Evolutionary conservation across 2,888 invertebrate species (phyloP), one percentile per base, ranked within the genome.

Genomic region (Lasioglossum morio): DNA sequence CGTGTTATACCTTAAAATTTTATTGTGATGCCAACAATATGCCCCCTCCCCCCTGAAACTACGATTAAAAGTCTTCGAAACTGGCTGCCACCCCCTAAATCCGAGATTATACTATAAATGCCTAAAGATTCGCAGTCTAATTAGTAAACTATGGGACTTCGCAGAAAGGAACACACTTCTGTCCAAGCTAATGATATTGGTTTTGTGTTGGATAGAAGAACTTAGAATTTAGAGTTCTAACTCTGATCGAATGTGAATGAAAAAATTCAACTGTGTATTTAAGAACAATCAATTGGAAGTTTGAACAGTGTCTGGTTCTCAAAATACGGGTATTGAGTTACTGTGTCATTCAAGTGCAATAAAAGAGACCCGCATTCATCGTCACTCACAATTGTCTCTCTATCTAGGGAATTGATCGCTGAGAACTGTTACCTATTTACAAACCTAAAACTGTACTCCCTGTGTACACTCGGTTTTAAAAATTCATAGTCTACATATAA

Each of bases 1-100:
- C 84, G 70, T 84, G 84, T 84, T 40, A 37, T 53, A 57, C 63
- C 53, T 63, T 48, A 72, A 85, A 83, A 75, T 85, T 85, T 84
- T 60, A 85, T 85, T 84, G 70, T 84, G 34, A 12, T 34, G 48
- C 43, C 53, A 53, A 83, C 77, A 72, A 77, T 81, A 72, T 72
- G 19, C 14, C 53, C 37, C 34, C 27, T 34, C n/a, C 57, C n/a
- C n/a, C 27, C 14, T 19, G 23, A 70, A 60, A 16, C 27, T 60
- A 4, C 53, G 84, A 84, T 82, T 82, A 84, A 84, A 84, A 74
- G 66, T 77, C 77, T 46, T 2, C 4, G 37, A 12, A 34, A 46
- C 5, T 70, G 37, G 19, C 23, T 19, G 12, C 43, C 27, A 14
- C 14, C 19, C 19, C 30, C 10, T 8, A 30, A 27, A 19, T 72